Evolutionary conservation across 2,113 vertebrate species (phyloP).

Genomic region (Xenopus tropicalis): DNA sequence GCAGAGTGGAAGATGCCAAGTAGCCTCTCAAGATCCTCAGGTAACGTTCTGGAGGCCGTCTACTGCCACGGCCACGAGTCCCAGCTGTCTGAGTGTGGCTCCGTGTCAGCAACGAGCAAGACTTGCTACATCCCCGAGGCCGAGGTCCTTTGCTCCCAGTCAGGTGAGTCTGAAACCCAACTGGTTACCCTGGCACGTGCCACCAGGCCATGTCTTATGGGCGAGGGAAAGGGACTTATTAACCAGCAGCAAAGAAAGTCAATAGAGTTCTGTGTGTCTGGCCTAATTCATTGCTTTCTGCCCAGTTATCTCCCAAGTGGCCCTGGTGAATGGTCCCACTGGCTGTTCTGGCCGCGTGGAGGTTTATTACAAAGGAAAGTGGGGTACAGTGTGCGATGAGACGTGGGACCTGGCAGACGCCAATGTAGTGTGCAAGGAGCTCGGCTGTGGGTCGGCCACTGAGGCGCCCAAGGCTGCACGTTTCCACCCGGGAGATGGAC

Average conservation of each 20-base stretch:
- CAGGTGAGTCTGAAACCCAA: constrained; percentile 36
- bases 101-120: constrained; percentile 10
- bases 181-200: no score
- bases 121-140: constrained; percentile 37
- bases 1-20: background rate
- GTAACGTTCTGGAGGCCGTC: constrained; percentile 35
- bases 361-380: constrained; percentile 54
- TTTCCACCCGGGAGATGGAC: constrained; percentile 48
- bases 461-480: constrained; percentile 47
- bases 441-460: constrained; percentile 57
- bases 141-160: constrained; percentile 47
- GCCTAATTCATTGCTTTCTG: background rate
- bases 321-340: constrained; percentile 51
- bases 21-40: fast-evolving
- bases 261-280: no score
- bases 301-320: constrained; percentile 56
- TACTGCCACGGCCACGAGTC: constrained; percentile 36
- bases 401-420: constrained; percentile 60
- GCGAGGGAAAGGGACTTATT: no score
- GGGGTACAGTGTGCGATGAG: constrained; percentile 61
- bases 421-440: constrained; percentile 61
- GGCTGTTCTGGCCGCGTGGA: constrained; percentile 64
- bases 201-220: no score
- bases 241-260: no score
- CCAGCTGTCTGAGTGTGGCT: constrained; percentile 1